These are phyloP conservation scores for Polyergus mexicanus DNA, from an alignment of 1,140 invertebrate genomes.

Conservation along the genomic window DNA sequence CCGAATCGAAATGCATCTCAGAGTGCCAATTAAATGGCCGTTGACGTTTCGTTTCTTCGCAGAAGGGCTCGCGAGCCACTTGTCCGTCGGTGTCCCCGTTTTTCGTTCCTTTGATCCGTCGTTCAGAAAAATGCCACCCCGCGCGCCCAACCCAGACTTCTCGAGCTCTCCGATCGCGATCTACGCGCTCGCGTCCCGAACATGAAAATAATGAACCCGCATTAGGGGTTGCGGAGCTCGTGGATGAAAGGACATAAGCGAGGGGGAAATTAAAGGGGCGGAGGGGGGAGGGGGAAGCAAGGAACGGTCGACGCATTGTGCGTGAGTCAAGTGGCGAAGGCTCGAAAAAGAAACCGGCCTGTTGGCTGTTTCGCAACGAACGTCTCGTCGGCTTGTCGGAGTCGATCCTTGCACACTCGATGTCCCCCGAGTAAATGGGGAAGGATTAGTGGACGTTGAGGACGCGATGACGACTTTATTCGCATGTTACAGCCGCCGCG, in stretches of 20 bases:
- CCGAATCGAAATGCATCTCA: constrained; percentile 71
- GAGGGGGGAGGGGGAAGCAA: constrained; percentile 3
- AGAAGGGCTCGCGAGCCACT: constrained; percentile 69
- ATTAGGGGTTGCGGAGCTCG: constrained; percentile 75
- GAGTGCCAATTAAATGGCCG: constrained; percentile 81
- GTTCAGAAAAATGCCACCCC: constrained; percentile 64
- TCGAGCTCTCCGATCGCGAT: constrained; percentile 76
- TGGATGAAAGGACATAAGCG: constrained; percentile 71
- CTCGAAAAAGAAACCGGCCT: constrained; percentile 68
- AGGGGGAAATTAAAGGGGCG: constrained; percentile 59
- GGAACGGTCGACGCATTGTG: constrained; percentile 69
- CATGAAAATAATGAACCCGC: constrained; percentile 84
- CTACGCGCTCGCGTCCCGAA: constrained; percentile 77
- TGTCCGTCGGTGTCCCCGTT: constrained; percentile 64
- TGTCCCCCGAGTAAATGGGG: constrained; percentile 39
- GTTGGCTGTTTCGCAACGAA: constrained; percentile 62
- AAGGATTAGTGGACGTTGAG: constrained; percentile 49
- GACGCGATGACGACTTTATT: constrained; percentile 61
- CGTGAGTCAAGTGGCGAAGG: constrained; percentile 78
- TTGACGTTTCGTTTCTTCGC: constrained; percentile 76
- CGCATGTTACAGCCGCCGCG: constrained; percentile 59
- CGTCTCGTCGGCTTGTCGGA: constrained; percentile 67
- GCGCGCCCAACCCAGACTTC: constrained; percentile 70
- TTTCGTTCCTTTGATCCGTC: constrained; percentile 69
- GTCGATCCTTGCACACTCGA: constrained; percentile 58